A percentile compares a stretch with the other conserved stretches of the same genome.
phyloP scores from a whole-genome alignment of 2,797 vertebrate species.

The Heliangelus exortis region DNA sequence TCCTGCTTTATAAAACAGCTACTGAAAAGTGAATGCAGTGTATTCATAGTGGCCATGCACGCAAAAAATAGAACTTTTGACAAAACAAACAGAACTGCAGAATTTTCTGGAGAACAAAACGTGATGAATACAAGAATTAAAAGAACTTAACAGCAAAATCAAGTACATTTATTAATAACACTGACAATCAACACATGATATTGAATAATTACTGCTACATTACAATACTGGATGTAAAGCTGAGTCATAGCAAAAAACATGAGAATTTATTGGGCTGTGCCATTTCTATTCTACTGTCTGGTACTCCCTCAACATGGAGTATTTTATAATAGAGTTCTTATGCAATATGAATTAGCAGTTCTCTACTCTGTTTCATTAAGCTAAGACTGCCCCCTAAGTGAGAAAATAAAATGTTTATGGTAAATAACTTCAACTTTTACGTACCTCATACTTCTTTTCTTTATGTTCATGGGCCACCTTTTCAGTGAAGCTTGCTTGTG shows the following conservation, averaged over 20 bases:
- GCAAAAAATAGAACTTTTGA: not conserved
- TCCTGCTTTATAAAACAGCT: not conserved
- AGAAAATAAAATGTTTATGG: not conserved
- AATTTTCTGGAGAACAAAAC: not conserved
- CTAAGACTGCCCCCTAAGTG: not conserved
- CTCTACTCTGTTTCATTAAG: not conserved
- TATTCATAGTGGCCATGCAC: not conserved
- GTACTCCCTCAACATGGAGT: not conserved
- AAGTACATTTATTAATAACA: not conserved
- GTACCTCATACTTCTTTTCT: slow-evolving; percentile 93
- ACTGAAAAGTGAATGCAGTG: not conserved
- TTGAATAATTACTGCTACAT: not conserved
- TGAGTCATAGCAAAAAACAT: not conserved
- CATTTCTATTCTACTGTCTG: not conserved
- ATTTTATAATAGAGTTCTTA: not conserved
- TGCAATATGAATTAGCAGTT: not conserved
- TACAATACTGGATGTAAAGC: not conserved
- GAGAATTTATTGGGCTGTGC: not conserved
- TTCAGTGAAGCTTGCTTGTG: slow-evolving; percentile 93
- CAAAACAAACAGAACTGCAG: not conserved
- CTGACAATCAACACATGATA: not conserved
- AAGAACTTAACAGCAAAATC: not conserved
- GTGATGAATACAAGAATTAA: not conserved
- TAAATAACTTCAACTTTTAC: not conserved
- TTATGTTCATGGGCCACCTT: slow-evolving; percentile 94